These are phyloP conservation scores for Miichthys miiuy DNA, from an alignment of 2,797 vertebrate species.

Conservation along the genomic window DNA sequence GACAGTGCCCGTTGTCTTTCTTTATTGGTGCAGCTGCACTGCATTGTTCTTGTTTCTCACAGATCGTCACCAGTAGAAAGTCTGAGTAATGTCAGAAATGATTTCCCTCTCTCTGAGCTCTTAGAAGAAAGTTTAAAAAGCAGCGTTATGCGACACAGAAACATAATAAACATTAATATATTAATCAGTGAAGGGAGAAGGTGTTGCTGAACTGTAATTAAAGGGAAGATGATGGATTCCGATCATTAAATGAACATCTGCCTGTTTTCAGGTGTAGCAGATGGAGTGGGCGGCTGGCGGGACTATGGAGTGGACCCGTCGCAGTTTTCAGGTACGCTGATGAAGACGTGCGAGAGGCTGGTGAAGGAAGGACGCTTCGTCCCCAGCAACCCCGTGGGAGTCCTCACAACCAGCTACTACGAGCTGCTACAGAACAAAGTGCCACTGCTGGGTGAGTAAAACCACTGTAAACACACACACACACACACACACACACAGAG, in stretches of 20 bases:
- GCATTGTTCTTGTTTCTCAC: constrained; percentile 10
- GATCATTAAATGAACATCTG: background rate
- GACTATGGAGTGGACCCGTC: constrained; percentile 99
- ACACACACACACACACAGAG: no score
- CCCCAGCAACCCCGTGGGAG: constrained; percentile 95
- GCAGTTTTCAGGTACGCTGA: constrained; percentile 97
- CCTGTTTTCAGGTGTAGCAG: constrained; percentile 90
- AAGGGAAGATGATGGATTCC: background rate
- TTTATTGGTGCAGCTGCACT: constrained; percentile 33
- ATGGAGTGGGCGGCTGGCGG: constrained; percentile 98
- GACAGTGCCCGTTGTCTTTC: constrained; percentile 52
- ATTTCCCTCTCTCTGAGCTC: background rate
- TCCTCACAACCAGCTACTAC: constrained; percentile 96
- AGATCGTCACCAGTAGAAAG: background rate
- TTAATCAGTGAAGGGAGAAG: background rate
- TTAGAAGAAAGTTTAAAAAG: background rate
- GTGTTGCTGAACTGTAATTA: background rate
- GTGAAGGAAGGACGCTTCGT: constrained; percentile 97
- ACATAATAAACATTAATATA: background rate
- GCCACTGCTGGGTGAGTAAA: constrained; percentile 93
- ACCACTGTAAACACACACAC: background rate
- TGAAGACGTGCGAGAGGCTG: constrained; percentile 97
- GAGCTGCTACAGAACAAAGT: constrained; percentile 99
- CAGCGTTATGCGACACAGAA: background rate
- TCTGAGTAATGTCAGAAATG: constrained; percentile 27